Conservation (phyloP, 2,888 invertebrate genomes). For the Aspidiotus destructor region DNA sequence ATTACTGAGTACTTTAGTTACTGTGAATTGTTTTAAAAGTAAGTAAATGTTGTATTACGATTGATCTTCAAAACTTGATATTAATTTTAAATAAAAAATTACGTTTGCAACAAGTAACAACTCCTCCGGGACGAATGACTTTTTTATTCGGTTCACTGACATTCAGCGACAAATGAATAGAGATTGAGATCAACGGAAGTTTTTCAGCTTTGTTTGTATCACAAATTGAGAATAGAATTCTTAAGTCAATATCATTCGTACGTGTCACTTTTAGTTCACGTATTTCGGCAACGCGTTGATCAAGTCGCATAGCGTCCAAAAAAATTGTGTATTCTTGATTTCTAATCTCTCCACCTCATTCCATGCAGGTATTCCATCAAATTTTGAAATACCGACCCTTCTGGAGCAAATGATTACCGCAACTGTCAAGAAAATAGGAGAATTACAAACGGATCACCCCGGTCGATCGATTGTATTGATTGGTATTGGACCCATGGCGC, state of each 20-base stretch:
- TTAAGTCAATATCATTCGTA: conserved; percentile 3
- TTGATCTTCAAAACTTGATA: not conserved
- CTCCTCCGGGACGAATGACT: too few species aligned
- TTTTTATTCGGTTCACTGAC: too few species aligned
- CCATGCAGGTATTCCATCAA: not conserved
- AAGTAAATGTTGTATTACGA: conserved; percentile 34
- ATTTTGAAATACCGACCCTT: conserved; percentile 40
- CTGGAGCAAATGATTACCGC: conserved; percentile 56
- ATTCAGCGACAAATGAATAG: too few species aligned
- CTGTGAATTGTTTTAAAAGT: conserved; percentile 49
- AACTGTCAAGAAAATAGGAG: conserved; percentile 60
- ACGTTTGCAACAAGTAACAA: not conserved
- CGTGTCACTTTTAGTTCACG: not conserved
- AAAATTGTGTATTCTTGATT: conserved; percentile 19
- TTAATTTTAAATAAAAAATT: not conserved
- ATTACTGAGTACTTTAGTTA: conserved; percentile 58
- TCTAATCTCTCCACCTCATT: too few species aligned
- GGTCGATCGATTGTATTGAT: conserved; percentile 62
- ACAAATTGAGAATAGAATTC: too few species aligned
- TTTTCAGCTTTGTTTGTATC: too few species aligned
- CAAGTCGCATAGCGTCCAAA: conserved; percentile 23
- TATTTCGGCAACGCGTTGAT: not conserved
- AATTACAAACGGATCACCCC: conserved; percentile 55
- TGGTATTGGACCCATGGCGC: conserved; percentile 66
- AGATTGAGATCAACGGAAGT: too few species aligned